Percentiles rank a stretch among this genome's conserved stretches.
phyloP scores from a whole-genome alignment of 2,797 vertebrate genomes.

The Hoplostethus atlanticus region DNA sequence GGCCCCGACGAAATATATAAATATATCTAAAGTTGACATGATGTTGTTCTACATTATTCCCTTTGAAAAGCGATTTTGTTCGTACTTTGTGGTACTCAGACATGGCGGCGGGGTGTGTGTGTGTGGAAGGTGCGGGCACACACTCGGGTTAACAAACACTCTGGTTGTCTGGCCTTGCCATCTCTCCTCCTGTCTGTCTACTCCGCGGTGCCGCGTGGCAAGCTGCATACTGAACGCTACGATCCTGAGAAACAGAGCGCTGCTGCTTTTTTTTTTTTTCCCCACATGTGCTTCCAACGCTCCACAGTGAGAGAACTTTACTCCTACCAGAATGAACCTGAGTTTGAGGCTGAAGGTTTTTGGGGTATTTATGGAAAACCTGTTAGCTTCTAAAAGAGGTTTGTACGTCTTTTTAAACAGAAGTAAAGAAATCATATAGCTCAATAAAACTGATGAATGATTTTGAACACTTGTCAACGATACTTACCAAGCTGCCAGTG shows the following conservation, averaged over 20 bases:
- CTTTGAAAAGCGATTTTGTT: slow-evolving; percentile 86
- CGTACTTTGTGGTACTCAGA: slow-evolving; percentile 71
- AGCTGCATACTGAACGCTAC: slow-evolving; percentile 52
- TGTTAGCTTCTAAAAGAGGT: neutral
- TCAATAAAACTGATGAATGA: slow-evolving; percentile 12
- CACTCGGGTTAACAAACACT: slow-evolving; percentile 60
- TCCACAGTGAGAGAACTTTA: slow-evolving; percentile 41
- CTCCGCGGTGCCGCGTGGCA: slow-evolving; percentile 44
- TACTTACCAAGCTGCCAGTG: neutral
- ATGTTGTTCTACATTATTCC: slow-evolving; percentile 85
- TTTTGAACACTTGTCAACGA: neutral
- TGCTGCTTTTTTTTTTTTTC: slow-evolving; percentile 24
- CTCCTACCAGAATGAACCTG: slow-evolving; percentile 12
- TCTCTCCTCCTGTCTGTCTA: slow-evolving; percentile 41
- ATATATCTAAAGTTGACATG: slow-evolving; percentile 80
- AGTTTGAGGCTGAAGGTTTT: slow-evolving; percentile 37
- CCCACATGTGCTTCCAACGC: slow-evolving; percentile 25
- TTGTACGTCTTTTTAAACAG: neutral
- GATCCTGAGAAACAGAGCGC: slow-evolving; percentile 13
- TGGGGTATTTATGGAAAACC: slow-evolving; percentile 12
- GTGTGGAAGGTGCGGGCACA: slow-evolving; percentile 52
- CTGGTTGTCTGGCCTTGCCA: slow-evolving; percentile 55
- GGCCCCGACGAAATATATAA: slow-evolving; percentile 78
- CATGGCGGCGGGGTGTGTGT: slow-evolving; percentile 16
- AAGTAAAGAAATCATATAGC: slow-evolving; percentile 18